Conservation (phyloP, 2,797 vertebrate genomes). For the Cyclopterus lumpus region DNA sequence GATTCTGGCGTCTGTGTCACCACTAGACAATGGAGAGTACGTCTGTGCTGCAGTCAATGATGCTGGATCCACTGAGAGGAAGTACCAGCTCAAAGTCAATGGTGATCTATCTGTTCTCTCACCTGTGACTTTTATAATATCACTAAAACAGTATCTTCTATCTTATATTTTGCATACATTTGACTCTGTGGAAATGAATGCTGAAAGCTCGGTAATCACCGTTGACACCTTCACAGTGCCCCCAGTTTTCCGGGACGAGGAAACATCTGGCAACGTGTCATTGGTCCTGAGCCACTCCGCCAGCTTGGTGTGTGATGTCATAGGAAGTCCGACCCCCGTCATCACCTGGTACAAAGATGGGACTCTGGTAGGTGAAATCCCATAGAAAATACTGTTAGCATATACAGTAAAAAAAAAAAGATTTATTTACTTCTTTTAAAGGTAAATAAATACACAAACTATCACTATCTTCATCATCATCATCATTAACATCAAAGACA, state of each 20-base stretch:
- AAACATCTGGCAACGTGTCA: slow-evolving; percentile 85
- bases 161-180: neutral
- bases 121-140: neutral
- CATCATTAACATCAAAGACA: slow-evolving; percentile 3
- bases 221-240: slow-evolving; percentile 84
- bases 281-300: slow-evolving; percentile 87
- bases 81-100: slow-evolving; percentile 94
- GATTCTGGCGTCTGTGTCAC: slow-evolving; percentile 89
- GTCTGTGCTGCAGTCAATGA: slow-evolving; percentile 92
- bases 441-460: neutral
- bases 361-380: slow-evolving; percentile 82
- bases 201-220: neutral
- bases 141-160: neutral
- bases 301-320: slow-evolving; percentile 91
- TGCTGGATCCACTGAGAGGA: slow-evolving; percentile 92
- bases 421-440: slow-evolving; percentile 21
- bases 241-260: slow-evolving; percentile 88
- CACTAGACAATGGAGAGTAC: slow-evolving; percentile 91
- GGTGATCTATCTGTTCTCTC: slow-evolving; percentile 80
- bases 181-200: neutral
- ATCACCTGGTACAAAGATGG: slow-evolving; percentile 94
- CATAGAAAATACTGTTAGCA: neutral
- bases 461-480: neutral
- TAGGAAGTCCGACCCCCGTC: slow-evolving; percentile 89
- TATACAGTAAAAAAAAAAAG: too few relatives aligned